Base-by-base conservation (phyloP, 2,888 invertebrate species). In the Nudaria mundana region DNA sequence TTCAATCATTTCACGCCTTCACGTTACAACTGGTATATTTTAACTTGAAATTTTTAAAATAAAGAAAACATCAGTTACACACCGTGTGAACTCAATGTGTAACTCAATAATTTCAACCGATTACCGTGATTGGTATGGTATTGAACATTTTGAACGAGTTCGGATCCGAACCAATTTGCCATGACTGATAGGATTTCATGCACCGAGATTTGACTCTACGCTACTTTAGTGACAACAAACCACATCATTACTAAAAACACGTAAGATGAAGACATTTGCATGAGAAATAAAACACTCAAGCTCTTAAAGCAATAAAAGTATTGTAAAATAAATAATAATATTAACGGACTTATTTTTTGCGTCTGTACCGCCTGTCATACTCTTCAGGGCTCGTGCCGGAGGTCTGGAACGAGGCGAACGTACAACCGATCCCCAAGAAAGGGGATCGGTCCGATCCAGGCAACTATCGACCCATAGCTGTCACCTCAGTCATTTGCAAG, bases 171-270 rank as follows among this genome's bases (percentile, higher is more conserved):
- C 53, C 58, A 53, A 69, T 70, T 64, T 56, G 59, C 51, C 62
- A 62, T 66, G 63, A 56, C 64, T 48, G 61, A 67, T 69, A 42
- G 30, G 37, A 64, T 69, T 69, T 63, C 51, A 70, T 50, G 68
- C 55, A 40, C 34, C 31, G 44, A 44, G 37, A 39, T 52, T 57
- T 49, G 56, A 46, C 52, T 55, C 44, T 44, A 64, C 52, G 64
- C 56, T 56, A 56, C 36, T 61, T 62, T 45, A 43, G 42, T 44
- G 54, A 55, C 46, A 57, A 50, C 22, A 41, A 40, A 48, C 25
- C 4, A 37, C 23, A 38, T 41, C 22, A 46, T 46, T 12, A 56
- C 20, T 32, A 11, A 37, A 25, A 24, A 31, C 37, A 28, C 7
- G 18, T n/a, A 8, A 15, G 8, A 2, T 14, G 10, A 18, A 11